Conservation (phyloP, 2,797 vertebrate species). For the Decapterus maruadsi region DNA sequence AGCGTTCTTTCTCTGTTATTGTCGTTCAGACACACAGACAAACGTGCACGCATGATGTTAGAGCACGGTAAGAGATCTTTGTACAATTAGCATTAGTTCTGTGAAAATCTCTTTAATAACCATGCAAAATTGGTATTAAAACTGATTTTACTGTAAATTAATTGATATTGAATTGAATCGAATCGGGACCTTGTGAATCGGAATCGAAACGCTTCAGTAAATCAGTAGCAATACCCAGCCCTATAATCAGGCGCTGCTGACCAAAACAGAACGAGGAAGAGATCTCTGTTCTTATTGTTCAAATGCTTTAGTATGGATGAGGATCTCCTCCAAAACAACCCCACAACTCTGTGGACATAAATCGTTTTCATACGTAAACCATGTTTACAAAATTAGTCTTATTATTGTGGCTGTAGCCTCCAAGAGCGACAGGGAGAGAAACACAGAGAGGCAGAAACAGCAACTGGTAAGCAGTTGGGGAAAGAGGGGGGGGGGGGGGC, state of each 20-base stretch:
- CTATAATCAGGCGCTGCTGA: background rate
- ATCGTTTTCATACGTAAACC: slow-evolving; percentile 18
- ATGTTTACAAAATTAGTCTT: slow-evolving; percentile 26
- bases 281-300: background rate
- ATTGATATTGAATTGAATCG: too few relatives aligned
- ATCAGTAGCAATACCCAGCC: too few relatives aligned
- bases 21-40: too few relatives aligned
- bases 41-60: too few relatives aligned
- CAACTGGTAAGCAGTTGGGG: slow-evolving; percentile 47
- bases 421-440: slow-evolving; percentile 47
- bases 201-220: too few relatives aligned
- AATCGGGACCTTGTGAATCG: too few relatives aligned
- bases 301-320: background rate
- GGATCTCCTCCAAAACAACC: background rate
- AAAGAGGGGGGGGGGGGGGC: slow-evolving; percentile 46
- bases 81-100: too few relatives aligned
- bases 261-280: background rate
- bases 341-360: background rate
- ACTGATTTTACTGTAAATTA: too few relatives aligned
- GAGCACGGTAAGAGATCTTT: too few relatives aligned
- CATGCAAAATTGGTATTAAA: too few relatives aligned
- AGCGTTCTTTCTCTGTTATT: too few relatives aligned
- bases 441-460: slow-evolving; percentile 48
- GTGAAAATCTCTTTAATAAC: too few relatives aligned
- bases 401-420: slow-evolving; percentile 39